phyloP scores from a whole-genome alignment of 2,888 invertebrate genomes.

The Sphaeridia pumilis region DNA sequence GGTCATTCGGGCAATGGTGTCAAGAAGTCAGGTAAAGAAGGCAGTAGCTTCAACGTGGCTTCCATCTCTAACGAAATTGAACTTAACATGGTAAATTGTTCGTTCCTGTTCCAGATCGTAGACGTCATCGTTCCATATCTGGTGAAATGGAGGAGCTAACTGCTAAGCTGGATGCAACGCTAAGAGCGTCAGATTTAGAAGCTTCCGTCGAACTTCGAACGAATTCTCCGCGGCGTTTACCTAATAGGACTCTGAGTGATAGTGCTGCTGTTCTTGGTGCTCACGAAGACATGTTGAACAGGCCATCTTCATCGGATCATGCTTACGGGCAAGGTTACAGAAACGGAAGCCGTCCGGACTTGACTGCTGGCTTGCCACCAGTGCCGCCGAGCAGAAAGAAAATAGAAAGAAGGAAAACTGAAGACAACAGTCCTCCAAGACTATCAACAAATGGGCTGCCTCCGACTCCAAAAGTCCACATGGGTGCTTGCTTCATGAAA shows the following conservation, averaged over 20 bases:
- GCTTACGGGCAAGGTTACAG: conserved; percentile 16
- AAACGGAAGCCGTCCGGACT: conserved; percentile 43
- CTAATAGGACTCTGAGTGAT: conserved; percentile 63
- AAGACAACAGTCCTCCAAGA: conserved; percentile 56
- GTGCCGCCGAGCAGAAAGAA: conserved; percentile 57
- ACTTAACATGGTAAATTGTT: no score
- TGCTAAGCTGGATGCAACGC: conserved; percentile 29
- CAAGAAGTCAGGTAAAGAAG: conserved; percentile 26
- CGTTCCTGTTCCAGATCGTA: conserved; percentile 26
- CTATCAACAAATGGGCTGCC: conserved; percentile 89
- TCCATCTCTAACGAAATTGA: no score
- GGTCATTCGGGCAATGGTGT: conserved; percentile 27
- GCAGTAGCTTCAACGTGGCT: background rate
- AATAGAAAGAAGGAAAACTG: conserved; percentile 45
- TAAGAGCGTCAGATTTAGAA: conserved; percentile 19
- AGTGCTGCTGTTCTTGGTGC: conserved; percentile 49
- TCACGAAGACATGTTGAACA: conserved; percentile 17
- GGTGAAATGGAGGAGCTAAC: conserved; percentile 35
- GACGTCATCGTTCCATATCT: conserved; percentile 35
- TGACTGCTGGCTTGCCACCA: conserved; percentile 59
- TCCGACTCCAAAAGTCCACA: conserved; percentile 93
- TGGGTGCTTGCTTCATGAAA: conserved; percentile 95
- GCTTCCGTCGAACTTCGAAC: conserved; percentile 33
- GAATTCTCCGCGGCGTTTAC: conserved; percentile 30
- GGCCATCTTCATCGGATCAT: conserved; percentile 18